Percentiles rank a stretch among this genome's conserved stretches.
phyloP scores from a whole-genome alignment of 2,888 invertebrate species.

The Athalia circularis region DNA sequence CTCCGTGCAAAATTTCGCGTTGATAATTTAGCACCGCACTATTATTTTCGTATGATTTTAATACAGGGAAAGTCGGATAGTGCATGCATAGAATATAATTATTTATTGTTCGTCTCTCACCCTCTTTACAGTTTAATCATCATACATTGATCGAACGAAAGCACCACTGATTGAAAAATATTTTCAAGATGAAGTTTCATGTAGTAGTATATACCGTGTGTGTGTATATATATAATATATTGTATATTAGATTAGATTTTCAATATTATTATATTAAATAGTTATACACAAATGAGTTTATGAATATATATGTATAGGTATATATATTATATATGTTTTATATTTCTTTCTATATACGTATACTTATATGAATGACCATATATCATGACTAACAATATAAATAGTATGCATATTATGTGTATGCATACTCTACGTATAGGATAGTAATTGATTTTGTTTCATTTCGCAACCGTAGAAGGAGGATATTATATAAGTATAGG shows the following conservation, averaged over 20 bases:
- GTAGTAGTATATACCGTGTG: background rate
- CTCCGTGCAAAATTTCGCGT: too few relatives aligned
- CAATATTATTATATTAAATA: slow-evolving; percentile 33
- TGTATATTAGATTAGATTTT: slow-evolving; percentile 8
- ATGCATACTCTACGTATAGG: slow-evolving; percentile 13
- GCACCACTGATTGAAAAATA: slow-evolving; percentile 51
- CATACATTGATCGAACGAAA: slow-evolving; percentile 53
- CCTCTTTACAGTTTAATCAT: slow-evolving; percentile 50
- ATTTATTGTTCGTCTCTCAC: slow-evolving; percentile 54
- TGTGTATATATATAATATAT: slow-evolving; percentile 11
- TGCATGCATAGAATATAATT: slow-evolving; percentile 57
- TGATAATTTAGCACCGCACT: too few relatives aligned
- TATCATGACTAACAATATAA: slow-evolving; percentile 24
- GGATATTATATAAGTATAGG: background rate
- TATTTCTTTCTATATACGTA: background rate
- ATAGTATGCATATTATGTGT: slow-evolving; percentile 7
- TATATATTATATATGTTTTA: background rate
- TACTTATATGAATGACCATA: slow-evolving; percentile 24
- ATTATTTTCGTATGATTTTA: background rate
- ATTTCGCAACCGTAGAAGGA: slow-evolving; percentile 2
- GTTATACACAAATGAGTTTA: slow-evolving; percentile 48
- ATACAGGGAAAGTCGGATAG: slow-evolving; percentile 40
- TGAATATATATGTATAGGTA: slow-evolving; percentile 23
- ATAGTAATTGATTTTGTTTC: slow-evolving; percentile 20
- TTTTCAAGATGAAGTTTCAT: slow-evolving; percentile 31